phyloP scores from a whole-genome alignment of 2,113 vertebrate species.

The Clarias macrocephalus region DNA sequence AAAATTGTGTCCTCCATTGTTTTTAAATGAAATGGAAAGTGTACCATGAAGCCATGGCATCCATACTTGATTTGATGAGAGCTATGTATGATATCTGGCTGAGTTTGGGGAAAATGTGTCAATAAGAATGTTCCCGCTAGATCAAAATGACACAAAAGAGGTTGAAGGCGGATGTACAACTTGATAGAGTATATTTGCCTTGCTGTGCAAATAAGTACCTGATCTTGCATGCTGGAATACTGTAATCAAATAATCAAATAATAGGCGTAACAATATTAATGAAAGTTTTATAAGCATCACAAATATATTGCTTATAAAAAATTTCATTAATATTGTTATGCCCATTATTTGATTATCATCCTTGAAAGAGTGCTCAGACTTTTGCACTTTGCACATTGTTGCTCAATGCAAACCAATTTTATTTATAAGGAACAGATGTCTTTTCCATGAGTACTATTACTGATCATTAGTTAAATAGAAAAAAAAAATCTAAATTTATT shows the following conservation, averaged over 20 bases:
- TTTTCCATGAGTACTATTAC: background rate
- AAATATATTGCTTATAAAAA: background rate
- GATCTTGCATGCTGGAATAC: no score
- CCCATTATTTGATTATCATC: background rate
- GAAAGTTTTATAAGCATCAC: no score
- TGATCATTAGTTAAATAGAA: background rate
- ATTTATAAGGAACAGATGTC: background rate
- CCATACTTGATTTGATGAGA: background rate
- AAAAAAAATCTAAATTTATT: background rate
- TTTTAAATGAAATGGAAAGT: background rate
- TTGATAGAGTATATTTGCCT: background rate
- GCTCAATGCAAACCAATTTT: background rate
- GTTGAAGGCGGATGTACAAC: background rate
- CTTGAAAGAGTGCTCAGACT: background rate
- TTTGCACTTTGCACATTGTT: background rate
- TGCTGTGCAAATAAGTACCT: no score
- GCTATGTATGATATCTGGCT: background rate
- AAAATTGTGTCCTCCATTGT: background rate
- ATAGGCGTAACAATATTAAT: no score
- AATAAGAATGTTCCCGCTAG: background rate
- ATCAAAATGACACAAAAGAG: background rate
- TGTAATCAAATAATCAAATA: no score
- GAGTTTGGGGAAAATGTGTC: background rate
- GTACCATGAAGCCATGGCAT: background rate
- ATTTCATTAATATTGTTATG: background rate